phyloP scores from a whole-genome alignment of 2,113 vertebrate genomes.

The Nesospiza acunhae region DNA sequence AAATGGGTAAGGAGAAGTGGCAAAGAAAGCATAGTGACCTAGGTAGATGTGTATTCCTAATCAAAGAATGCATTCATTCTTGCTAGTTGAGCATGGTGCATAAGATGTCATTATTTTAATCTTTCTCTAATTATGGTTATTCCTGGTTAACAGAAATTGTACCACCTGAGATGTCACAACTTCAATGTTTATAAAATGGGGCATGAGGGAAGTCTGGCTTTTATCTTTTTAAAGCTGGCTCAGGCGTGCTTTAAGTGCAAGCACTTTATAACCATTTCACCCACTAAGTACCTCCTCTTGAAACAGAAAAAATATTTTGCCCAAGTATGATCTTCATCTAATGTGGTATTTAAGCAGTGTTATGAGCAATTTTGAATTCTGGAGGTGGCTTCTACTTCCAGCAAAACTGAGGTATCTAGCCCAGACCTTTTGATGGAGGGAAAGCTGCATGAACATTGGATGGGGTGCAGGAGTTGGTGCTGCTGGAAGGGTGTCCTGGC shows the following conservation, averaged over 20 bases:
- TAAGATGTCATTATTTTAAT: not conserved
- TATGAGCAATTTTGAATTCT: not conserved
- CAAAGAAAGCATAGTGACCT: not conserved
- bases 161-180: not conserved
- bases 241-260: not conserved
- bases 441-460: not conserved
- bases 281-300: not conserved
- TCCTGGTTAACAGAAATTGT: not conserved
- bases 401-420: not conserved
- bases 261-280: not conserved
- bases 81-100: not conserved
- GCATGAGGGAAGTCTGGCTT: not conserved
- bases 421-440: not conserved
- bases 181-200: not conserved
- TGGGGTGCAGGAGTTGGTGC: not conserved
- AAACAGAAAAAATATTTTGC: not conserved
- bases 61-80: not conserved
- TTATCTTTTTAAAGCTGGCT: not conserved
- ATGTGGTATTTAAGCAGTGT: not conserved
- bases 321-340: not conserved
- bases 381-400: not conserved
- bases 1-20: not conserved
- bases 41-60: not conserved
- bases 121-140: not conserved
- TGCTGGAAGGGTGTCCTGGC: not conserved